Conservation (phyloP, 37 sponge, comb jelly and placozoan species). For the Crambe crambe region DNA sequence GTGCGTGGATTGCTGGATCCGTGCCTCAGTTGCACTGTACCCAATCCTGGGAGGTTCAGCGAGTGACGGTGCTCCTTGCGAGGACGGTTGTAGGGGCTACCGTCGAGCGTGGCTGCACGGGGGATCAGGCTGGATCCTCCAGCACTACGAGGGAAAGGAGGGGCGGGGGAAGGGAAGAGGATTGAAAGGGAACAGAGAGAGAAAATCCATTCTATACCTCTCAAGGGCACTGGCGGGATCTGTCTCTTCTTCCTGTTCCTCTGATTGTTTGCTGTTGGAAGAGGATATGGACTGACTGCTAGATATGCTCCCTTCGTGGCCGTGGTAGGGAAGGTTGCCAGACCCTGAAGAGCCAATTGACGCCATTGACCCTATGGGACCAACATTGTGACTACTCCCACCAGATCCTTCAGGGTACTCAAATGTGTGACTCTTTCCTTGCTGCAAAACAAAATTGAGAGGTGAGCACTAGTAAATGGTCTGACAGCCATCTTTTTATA, state of each 20-base stretch:
- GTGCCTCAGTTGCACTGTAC: neutral
- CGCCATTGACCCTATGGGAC: neutral
- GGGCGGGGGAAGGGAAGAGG: neutral
- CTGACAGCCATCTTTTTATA: neutral
- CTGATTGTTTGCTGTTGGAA: constrained; percentile 46
- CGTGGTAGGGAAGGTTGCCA: neutral
- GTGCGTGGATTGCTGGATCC: neutral
- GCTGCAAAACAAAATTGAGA: neutral
- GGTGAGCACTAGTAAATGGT: neutral
- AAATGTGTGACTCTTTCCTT: constrained; percentile 47
- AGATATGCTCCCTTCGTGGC: constrained; percentile 43
- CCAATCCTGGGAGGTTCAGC: constrained; percentile 13
- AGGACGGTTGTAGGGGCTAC: constrained; percentile 23
- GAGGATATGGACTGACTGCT: constrained; percentile 63
- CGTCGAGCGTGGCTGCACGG: constrained; percentile 21
- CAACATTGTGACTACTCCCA: neutral
- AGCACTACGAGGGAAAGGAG: neutral
- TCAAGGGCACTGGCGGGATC: neutral
- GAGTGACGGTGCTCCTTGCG: constrained; percentile 37
- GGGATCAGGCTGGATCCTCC: constrained; percentile 3
- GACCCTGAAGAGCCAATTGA: constrained; percentile 13
- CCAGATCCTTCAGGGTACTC: constrained; percentile 21
- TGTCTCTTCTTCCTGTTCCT: constrained; percentile 23
- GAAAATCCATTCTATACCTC: too few species aligned
- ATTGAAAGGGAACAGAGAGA: too few species aligned